Evolutionary conservation across 2,797 vertebrate genomes (phyloP).

Genomic region (Antrozous pallidus): DNA sequence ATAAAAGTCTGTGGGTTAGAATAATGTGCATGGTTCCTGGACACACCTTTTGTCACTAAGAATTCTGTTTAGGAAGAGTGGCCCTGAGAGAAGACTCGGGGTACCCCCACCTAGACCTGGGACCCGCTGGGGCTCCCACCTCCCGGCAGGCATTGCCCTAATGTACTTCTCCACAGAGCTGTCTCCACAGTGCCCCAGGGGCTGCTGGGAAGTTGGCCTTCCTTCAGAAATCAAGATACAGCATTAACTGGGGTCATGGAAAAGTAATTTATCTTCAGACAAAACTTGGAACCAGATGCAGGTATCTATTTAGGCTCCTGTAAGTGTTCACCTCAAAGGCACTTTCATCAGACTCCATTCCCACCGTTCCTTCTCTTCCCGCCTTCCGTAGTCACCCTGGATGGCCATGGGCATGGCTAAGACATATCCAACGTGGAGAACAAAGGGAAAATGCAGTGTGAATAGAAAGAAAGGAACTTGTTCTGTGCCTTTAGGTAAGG

Average conservation of each 20-base stretch:
- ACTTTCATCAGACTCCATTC: background rate
- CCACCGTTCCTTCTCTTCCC: background rate
- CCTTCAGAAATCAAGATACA: background rate
- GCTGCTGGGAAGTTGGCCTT: background rate
- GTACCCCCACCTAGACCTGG: too few relatives aligned
- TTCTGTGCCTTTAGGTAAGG: background rate
- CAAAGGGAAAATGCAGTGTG: background rate
- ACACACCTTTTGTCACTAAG: background rate
- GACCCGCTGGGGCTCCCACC: background rate
- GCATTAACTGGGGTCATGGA: background rate
- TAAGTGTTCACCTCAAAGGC: background rate
- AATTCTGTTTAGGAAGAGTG: background rate
- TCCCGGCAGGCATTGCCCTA: background rate
- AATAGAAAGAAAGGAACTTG: background rate
- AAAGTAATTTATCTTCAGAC: background rate
- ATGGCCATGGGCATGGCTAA: background rate
- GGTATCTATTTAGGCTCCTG: background rate
- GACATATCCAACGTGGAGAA: background rate
- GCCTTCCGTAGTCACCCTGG: too few relatives aligned
- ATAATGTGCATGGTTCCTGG: background rate
- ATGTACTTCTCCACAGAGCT: fast-evolving
- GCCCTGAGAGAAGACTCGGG: background rate
- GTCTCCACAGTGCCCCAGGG: background rate
- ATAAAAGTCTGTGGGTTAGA: background rate
- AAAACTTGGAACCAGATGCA: background rate